These are phyloP conservation scores for Protomyctophum bolini DNA, from an alignment of 2,113 vertebrate species.

Conservation along the genomic window DNA sequence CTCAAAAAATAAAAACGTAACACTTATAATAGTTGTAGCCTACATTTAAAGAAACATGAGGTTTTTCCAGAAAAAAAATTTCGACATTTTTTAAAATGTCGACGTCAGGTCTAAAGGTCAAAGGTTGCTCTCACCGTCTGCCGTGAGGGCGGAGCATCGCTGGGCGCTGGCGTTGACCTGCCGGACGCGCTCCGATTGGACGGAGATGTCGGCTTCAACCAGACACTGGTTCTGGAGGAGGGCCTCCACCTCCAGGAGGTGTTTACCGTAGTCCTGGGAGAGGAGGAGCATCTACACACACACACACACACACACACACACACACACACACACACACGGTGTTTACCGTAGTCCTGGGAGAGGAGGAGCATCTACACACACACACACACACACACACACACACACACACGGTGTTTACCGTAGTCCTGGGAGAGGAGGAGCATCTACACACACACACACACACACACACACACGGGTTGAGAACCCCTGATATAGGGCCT, in stretches of 20 bases:
- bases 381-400: no score
- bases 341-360: constrained; percentile 96
- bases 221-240: constrained; percentile 93
- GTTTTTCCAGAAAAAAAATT: no score
- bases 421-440: constrained; percentile 94
- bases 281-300: constrained; percentile 87
- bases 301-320: background rate
- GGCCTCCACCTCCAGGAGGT: constrained; percentile 93
- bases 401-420: constrained; percentile 82
- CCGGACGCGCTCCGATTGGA: constrained; percentile 92
- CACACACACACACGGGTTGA: background rate
- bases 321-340: constrained; percentile 50
- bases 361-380: constrained; percentile 86
- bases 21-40: no score
- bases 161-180: constrained; percentile 89
- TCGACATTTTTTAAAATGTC: no score
- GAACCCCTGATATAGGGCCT: no score
- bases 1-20: no score
- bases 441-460: constrained; percentile 77
- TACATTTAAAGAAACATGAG: no score
- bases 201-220: constrained; percentile 93
- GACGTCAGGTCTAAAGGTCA: no score
- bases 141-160: constrained; percentile 82
- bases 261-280: constrained; percentile 96
- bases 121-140: constrained; percentile 79